Conservation (phyloP, 2,113 vertebrate genomes). For the Caretta caretta region DNA sequence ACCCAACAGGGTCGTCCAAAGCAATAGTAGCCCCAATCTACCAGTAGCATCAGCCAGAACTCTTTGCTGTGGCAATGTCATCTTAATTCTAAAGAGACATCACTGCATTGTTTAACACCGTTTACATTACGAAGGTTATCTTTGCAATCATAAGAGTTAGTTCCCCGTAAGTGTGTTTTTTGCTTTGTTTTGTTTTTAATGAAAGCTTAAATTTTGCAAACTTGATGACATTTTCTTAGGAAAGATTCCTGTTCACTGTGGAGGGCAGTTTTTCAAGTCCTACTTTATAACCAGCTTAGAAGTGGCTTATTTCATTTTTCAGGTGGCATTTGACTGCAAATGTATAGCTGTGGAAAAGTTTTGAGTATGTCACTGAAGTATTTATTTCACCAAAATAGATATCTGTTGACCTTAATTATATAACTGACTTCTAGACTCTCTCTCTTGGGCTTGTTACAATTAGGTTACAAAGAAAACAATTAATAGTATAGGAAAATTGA, state of each 20-base stretch:
- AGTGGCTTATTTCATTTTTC: background rate
- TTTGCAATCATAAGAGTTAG: background rate
- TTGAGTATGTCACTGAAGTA: background rate
- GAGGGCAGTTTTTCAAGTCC: background rate
- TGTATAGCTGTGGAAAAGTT: background rate
- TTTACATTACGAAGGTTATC: background rate
- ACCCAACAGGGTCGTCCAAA: too few species aligned
- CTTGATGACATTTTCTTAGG: background rate
- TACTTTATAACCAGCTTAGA: background rate
- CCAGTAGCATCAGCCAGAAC: background rate
- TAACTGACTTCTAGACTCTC: slow-evolving; percentile 41
- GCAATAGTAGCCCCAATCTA: background rate
- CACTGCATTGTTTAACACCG: background rate
- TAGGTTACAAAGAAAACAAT: slow-evolving; percentile 67
- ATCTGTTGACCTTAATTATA: slow-evolving; percentile 23
- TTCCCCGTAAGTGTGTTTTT: too few species aligned
- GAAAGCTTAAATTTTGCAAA: background rate
- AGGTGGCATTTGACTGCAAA: background rate
- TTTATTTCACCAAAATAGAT: slow-evolving; percentile 9
- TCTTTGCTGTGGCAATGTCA: too few species aligned
- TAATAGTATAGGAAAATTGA: slow-evolving; percentile 59
- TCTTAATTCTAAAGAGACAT: too few species aligned
- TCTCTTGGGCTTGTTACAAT: slow-evolving; percentile 57
- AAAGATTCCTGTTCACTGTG: background rate
- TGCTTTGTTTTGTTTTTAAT: background rate